Conservation (phyloP, 2,888 invertebrate species). For the Trimorus sp. region DNA sequence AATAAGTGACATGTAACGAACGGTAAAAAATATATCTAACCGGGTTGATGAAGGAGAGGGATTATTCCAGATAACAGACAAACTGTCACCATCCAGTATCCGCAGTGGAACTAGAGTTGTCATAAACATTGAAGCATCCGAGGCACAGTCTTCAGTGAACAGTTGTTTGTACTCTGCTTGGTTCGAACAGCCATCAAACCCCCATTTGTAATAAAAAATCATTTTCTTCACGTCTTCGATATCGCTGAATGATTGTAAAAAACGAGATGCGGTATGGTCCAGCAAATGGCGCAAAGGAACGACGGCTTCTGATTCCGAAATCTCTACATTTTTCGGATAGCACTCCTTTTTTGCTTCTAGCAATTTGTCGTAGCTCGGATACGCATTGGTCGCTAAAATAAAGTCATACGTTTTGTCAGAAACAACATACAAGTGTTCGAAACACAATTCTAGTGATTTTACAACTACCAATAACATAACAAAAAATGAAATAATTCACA, state of each 20-base stretch:
- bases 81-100: not conserved
- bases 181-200: conserved; percentile 6
- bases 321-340: conserved; percentile 18
- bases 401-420: no score
- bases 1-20: no score
- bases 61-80: conserved; percentile 19
- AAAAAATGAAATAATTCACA: no score
- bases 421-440: no score
- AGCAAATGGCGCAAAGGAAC: conserved; percentile 1
- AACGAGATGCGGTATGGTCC: not conserved
- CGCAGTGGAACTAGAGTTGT: conserved; percentile 17
- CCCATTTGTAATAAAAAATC: no score
- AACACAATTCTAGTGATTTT: no score
- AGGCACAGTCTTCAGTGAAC: not conserved
- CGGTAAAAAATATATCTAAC: not conserved
- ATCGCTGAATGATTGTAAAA: not conserved
- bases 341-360: conserved; percentile 16
- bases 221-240: not conserved
- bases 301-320: conserved; percentile 13
- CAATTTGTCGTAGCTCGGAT: conserved; percentile 18
- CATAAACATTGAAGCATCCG: not conserved
- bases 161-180: conserved; percentile 5
- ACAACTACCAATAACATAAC: no score
- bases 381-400: not conserved
- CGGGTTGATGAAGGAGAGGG: conserved; percentile 13